Evolutionary conservation across 2,797 vertebrate species (phyloP).

Genomic region (Falco berigora): DNA sequence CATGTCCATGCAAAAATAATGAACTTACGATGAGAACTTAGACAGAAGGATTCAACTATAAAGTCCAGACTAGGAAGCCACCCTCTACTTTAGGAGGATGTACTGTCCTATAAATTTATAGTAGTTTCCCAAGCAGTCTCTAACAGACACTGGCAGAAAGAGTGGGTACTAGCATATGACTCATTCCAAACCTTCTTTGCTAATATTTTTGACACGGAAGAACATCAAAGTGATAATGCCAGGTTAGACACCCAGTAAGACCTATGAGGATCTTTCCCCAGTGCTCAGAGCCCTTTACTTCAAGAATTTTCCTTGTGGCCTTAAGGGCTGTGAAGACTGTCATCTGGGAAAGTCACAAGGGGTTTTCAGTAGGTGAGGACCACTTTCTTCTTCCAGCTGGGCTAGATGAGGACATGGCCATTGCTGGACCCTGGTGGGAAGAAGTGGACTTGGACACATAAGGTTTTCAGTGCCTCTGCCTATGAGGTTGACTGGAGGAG

Average conservation of each 20-base stretch:
- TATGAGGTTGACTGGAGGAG: not conserved
- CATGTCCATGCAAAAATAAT: not conserved
- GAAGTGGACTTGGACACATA: not conserved
- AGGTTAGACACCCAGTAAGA: not conserved
- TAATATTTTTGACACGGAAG: not conserved
- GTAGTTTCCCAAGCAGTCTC: not conserved
- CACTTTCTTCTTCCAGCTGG: not conserved
- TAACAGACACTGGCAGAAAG: not conserved
- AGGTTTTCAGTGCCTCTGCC: not conserved
- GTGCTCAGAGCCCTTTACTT: not conserved
- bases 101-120: not conserved
- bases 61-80: not conserved
- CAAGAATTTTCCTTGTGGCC: not conserved
- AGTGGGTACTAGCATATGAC: not conserved
- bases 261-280: not conserved
- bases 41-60: not conserved
- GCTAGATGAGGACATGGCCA: not conserved
- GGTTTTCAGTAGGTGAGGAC: not conserved
- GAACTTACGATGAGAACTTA: not conserved
- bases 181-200: not conserved
- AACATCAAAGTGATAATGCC: not conserved
- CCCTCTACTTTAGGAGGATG: not conserved
- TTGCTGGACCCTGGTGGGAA: not conserved
- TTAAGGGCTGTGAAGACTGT: not conserved
- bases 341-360: not conserved